phyloP scores from a whole-genome alignment of 2,113 vertebrate genomes.

The Bufo bufo region DNA sequence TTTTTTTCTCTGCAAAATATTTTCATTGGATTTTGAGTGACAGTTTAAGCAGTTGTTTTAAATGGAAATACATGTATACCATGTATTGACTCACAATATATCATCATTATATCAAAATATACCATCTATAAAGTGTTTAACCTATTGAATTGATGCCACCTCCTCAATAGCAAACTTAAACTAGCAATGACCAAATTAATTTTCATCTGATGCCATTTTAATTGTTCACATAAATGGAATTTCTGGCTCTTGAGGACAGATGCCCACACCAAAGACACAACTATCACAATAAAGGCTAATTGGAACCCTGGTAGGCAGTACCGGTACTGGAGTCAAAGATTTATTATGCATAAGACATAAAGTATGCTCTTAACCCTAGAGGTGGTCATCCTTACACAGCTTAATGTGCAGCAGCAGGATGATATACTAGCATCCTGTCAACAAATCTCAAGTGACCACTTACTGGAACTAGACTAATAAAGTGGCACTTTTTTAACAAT shows the following conservation, averaged over 20 bases:
- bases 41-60: not conserved
- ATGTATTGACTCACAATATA: not conserved
- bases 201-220: constrained; percentile 52
- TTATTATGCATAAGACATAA: constrained; percentile 54
- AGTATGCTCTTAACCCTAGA: constrained; percentile 49
- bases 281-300: constrained; percentile 55
- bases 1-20: no score
- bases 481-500: constrained; percentile 22
- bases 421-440: constrained; percentile 41
- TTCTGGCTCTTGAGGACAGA: constrained; percentile 49
- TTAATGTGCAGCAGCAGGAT: constrained; percentile 36
- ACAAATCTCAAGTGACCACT: constrained; percentile 50
- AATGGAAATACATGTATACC: not conserved
- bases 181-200: constrained; percentile 45
- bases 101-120: not conserved
- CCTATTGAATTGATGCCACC: not conserved
- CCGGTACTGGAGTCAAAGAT: constrained; percentile 27
- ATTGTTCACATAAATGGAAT: constrained; percentile 44
- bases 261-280: constrained; percentile 47
- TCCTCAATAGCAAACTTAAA: constrained; percentile 22
- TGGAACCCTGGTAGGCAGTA: constrained; percentile 56
- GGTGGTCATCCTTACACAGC: constrained; percentile 51
- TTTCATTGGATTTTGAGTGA: not conserved
- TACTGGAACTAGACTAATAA: constrained; percentile 27
- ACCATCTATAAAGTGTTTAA: not conserved